phyloP scores from a whole-genome alignment of 1,140 invertebrate genomes.

The Papilio dardanus region DNA sequence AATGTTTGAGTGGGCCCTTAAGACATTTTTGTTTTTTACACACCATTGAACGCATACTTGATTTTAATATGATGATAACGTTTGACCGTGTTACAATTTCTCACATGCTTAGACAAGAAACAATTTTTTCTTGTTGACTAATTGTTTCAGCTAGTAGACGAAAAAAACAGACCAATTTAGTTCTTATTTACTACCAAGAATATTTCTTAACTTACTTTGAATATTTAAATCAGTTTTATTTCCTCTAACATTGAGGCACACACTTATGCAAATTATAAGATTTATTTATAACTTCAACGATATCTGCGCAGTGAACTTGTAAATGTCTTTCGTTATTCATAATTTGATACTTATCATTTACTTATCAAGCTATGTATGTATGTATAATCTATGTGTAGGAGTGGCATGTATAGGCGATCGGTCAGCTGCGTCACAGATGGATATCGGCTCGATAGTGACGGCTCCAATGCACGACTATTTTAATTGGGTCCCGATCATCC shows the following conservation, averaged over 20 bases:
- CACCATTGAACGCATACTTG: neutral
- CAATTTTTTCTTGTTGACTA: neutral
- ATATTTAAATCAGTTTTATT: neutral
- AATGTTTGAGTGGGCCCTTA: constrained; percentile 33
- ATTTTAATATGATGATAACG: constrained; percentile 11
- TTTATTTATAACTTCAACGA: neutral
- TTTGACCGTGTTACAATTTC: neutral
- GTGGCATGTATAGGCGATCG: constrained; percentile 70
- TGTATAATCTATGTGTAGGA: constrained; percentile 49
- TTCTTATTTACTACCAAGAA: too few species aligned
- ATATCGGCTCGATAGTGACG: constrained; percentile 76
- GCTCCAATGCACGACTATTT: constrained; percentile 80
- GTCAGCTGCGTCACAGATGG: constrained; percentile 67
- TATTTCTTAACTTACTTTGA: too few species aligned
- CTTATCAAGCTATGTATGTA: constrained; percentile 36
- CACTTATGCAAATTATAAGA: neutral
- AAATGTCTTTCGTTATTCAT: constrained; percentile 2
- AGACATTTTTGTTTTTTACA: constrained; percentile 24
- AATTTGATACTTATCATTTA: constrained; percentile 28
- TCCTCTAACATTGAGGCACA: neutral
- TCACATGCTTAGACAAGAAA: neutral
- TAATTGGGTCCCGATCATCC: constrained; percentile 77
- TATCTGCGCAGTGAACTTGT: neutral
- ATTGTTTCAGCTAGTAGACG: neutral
- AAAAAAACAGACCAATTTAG: neutral